Conservation (phyloP, 1,140 invertebrate genomes). For the Ceratoteleas bidentatus region DNA sequence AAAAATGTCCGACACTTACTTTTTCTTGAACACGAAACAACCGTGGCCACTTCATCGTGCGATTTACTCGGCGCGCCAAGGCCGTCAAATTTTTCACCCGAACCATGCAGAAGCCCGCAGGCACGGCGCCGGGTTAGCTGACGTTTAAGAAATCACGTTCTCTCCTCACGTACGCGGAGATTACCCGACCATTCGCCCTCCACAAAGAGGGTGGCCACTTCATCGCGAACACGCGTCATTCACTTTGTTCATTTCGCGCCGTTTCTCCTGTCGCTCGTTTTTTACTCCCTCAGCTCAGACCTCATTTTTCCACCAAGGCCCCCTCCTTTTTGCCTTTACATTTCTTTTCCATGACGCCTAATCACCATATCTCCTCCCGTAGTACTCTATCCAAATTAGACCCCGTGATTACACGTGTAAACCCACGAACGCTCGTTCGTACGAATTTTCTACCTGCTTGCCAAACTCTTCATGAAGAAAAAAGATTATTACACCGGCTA, state of each 20-base stretch:
- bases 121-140: slow-evolving; percentile 55
- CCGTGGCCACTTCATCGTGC: slow-evolving; percentile 7
- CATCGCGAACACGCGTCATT: slow-evolving; percentile 60
- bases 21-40: slow-evolving; percentile 1
- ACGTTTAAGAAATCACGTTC: slow-evolving; percentile 75
- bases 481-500: too few species aligned
- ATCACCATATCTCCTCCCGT: too few species aligned
- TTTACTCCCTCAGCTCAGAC: too few species aligned
- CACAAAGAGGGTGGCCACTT: slow-evolving; percentile 59
- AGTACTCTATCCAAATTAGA: too few species aligned
- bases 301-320: too few species aligned
- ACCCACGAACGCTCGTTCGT: too few species aligned
- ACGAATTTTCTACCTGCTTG: too few species aligned
- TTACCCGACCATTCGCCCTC: slow-evolving; percentile 70
- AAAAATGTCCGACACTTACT: neutral
- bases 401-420: too few species aligned
- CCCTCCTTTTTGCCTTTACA: too few species aligned
- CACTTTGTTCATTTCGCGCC: slow-evolving; percentile 51
- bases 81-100: slow-evolving; percentile 68
- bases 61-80: slow-evolving; percentile 55
- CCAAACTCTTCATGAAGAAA: too few species aligned
- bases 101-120: slow-evolving; percentile 35
- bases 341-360: too few species aligned
- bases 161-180: slow-evolving; percentile 75
- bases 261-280: slow-evolving; percentile 13